These are phyloP conservation scores for Nephila pilipes DNA, from an alignment of 1,140 invertebrate species.

Conservation along the genomic window DNA sequence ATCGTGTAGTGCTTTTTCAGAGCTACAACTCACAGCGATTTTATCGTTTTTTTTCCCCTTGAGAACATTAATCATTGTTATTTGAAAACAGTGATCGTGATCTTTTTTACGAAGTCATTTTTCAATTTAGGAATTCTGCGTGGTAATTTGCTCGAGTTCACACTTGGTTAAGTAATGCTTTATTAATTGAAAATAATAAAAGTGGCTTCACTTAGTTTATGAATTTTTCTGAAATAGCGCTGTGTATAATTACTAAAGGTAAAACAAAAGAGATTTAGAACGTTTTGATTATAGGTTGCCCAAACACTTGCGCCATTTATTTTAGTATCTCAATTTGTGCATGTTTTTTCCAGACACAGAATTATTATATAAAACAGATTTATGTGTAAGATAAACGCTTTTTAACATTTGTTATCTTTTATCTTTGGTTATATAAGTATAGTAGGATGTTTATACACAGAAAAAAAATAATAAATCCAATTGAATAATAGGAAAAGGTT, in stretches of 20 bases:
- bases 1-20: neutral
- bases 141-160: neutral
- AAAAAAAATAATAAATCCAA: neutral
- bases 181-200: neutral
- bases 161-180: neutral
- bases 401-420: neutral
- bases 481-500: too few species aligned
- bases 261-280: neutral
- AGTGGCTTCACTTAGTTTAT: neutral
- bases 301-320: neutral
- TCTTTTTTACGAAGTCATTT: conserved; percentile 13
- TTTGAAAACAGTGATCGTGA: conserved; percentile 21
- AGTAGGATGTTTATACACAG: neutral
- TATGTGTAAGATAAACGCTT: neutral
- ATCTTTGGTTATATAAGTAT: neutral
- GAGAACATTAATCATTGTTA: neutral
- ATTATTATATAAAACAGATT: neutral
- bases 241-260: neutral
- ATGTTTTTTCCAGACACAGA: too few species aligned
- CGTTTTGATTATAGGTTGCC: conserved; percentile 16
- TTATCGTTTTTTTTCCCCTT: neutral
- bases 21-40: neutral
- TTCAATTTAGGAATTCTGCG: neutral
- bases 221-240: neutral
- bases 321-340: neutral